Conservation (phyloP, 2,888 invertebrate genomes). For the Agrotis puta region DNA sequence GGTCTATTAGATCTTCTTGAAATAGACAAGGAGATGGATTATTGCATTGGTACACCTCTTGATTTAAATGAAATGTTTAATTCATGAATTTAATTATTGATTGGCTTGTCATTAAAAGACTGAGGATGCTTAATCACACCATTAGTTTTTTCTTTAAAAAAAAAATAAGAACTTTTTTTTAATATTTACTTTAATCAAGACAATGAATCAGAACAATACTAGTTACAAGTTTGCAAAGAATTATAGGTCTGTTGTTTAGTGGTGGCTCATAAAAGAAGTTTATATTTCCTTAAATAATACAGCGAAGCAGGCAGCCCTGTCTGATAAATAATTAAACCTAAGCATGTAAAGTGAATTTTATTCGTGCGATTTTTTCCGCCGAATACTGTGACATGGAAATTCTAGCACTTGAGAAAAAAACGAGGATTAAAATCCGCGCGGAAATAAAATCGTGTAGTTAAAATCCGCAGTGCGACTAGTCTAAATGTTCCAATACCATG, state of each 20-base stretch:
- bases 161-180: background rate
- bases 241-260: conserved; percentile 1
- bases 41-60: conserved; percentile 7
- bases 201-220: conserved; percentile 1
- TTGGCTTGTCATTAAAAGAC: conserved; percentile 32
- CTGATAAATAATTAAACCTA: background rate
- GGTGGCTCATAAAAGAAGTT: background rate
- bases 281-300: background rate
- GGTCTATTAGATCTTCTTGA: conserved; percentile 6
- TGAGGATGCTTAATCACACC: conserved; percentile 12
- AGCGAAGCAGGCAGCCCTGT: background rate
- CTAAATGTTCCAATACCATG: background rate
- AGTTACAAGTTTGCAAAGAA: no score
- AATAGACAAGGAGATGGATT: conserved; percentile 20
- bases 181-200: conserved; percentile 14
- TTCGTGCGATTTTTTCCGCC: no score
- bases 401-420: no score
- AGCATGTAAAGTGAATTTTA: no score
- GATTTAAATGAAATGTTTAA: conserved; percentile 25
- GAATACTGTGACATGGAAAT: no score
- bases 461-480: no score
- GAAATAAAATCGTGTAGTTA: no score
- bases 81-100: conserved; percentile 20
- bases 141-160: background rate
- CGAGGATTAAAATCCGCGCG: no score